These are phyloP conservation scores for Melitaea cinxia DNA, from an alignment of 1,140 invertebrate genomes.

Conservation along the genomic window DNA sequence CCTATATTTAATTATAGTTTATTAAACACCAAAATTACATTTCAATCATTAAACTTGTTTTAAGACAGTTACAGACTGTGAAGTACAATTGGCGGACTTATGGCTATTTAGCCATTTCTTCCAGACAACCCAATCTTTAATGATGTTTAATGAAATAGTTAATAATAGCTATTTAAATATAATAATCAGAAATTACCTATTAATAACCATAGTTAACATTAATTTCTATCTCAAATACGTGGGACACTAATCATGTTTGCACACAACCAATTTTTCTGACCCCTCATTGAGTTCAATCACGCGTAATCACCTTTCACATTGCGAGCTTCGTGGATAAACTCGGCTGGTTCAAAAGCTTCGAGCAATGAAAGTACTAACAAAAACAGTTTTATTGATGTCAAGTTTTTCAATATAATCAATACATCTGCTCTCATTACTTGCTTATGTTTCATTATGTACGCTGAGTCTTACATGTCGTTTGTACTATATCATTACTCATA, in stretches of 20 bases:
- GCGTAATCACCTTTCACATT: constrained; percentile 46
- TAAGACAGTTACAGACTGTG: no score
- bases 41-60: no score
- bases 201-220: neutral
- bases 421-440: constrained; percentile 29
- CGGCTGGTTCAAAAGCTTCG: constrained; percentile 26
- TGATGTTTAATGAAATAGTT: no score
- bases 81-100: no score
- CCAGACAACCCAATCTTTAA: no score
- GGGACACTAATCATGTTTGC: neutral
- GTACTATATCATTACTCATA: neutral
- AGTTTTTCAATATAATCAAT: constrained; percentile 32
- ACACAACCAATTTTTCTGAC: neutral
- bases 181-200: no score
- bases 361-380: constrained; percentile 55
- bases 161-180: no score
- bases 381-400: constrained; percentile 40
- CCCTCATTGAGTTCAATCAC: constrained; percentile 12
- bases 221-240: neutral
- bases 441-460: constrained; percentile 19
- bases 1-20: no score
- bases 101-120: no score
- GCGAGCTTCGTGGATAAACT: constrained; percentile 38
- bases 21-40: no score
- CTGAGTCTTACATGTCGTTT: neutral